Base-by-base conservation (phyloP, 2,797 vertebrate genomes). In the Tympanoctomys barrerae region DNA sequence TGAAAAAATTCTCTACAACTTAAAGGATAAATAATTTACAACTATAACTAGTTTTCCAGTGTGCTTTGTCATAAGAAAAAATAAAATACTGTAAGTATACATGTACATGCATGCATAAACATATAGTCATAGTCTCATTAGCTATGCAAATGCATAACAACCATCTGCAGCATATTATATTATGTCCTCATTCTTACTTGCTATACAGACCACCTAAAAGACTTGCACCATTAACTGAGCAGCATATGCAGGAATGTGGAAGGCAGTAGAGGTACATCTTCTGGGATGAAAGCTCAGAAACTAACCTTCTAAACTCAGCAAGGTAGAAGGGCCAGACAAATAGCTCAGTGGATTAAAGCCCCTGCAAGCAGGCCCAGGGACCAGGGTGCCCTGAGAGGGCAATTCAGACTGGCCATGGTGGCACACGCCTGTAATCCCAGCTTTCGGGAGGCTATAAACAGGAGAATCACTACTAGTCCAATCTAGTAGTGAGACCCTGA, bases 141-240 rank as follows among this genome's bases (percentile, higher is more conserved):
- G 26, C 24, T 66, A 49, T 22, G 14, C 42, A 66, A 21, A 66
- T 14, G 57, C 2, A 68, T 7, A 49, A 16, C 33, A 66, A 7
- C 5, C 42, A 59, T 46, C 6, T 93, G 3, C 42, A 62, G 62
- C 31, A 28, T 71, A 39, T 73, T 21, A 36, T 8, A 64, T 22
- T 11, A 70, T 54, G 4, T 66, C n/a, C 14, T 75, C 0, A 61
- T 7, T 8, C 31, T 57, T 0, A 24, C 0, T 0, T 3, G 24
- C 9, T 81, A 36, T 49, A 24, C 24, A 61, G 26, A 57, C 18
- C 12, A 59, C 19, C 2, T 42, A 11, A 3, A 83, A 78, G 31
- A 70, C 49, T 62, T 22, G 3, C 18, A 52, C 21, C 36, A 66
- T 24, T 54, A 79, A 78, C 46, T 22, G 52, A 73, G 18, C 7